Conservation (phyloP, 2,797 vertebrate genomes). For the Miichthys miiuy region DNA sequence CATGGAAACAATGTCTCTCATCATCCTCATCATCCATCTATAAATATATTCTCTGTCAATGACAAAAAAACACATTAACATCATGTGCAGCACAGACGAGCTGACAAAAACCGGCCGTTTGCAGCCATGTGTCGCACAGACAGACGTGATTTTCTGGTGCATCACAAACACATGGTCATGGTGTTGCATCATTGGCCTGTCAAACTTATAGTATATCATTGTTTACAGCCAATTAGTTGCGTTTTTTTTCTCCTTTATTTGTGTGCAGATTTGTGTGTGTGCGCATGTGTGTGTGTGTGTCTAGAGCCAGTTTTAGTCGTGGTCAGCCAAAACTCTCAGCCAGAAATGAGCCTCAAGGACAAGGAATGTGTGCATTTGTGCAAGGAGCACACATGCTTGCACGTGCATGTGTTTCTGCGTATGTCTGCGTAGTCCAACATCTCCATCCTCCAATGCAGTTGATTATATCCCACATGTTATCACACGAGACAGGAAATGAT, state of each 20-base stretch:
- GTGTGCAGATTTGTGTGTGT: conserved; percentile 31
- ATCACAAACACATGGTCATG: conserved; percentile 49
- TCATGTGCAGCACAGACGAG: conserved; percentile 46
- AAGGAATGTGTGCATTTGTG: conserved; percentile 45
- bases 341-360: conserved; percentile 59
- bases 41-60: conserved; percentile 63
- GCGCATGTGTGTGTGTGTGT: conserved; percentile 18
- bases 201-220: conserved; percentile 31
- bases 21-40: conserved; percentile 38
- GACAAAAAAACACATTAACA: conserved; percentile 36
- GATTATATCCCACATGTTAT: conserved; percentile 75
- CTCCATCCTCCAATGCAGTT: conserved; percentile 57
- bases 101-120: conserved; percentile 32
- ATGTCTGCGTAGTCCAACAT: conserved; percentile 44
- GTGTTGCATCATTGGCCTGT: conserved; percentile 28
- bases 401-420: conserved; percentile 40
- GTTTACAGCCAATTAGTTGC: conserved; percentile 48
- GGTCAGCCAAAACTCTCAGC: conserved; percentile 52
- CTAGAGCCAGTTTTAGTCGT: conserved; percentile 22
- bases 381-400: conserved; percentile 48
- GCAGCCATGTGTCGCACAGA: conserved; percentile 38
- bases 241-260: neutral
- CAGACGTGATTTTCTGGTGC: conserved; percentile 17
- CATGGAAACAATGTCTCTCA: conserved; percentile 66
- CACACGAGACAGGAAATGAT: conserved; percentile 79